Evolutionary conservation across 1,140 invertebrate species (phyloP), one percentile per base, ranked within the genome.

Genomic region (Parapsyche elsis): DNA sequence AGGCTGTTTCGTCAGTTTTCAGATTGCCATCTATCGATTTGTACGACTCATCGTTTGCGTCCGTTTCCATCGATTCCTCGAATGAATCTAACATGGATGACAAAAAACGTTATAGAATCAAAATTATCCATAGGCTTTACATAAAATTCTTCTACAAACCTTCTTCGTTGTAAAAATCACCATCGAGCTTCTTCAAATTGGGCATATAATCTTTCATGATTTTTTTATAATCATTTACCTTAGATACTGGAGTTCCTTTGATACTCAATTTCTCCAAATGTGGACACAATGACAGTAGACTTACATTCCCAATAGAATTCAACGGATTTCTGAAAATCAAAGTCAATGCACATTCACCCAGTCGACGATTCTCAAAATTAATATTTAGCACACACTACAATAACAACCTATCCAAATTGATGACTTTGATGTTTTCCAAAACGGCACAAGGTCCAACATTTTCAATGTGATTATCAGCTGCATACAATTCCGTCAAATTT

Each of bases 381-480:
- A 80, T 19, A 38, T 30, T 38, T 38, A 4, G 7, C 30, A 38
- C 30, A 38, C 30, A 38, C 30, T 38, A 38, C 53, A 79, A 26
- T 57, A 53, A 73, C 80, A 84, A 91, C 90, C 88, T 87, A 77
- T 88, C 85, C 9, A 92, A 84, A 85, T 91, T 89, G 1, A 92
- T 81, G 0, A 89, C 86, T 81, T 89, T 88, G 23, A 92, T 82
- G 70, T 90, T 88, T 61, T 89, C 85, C 2, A 92, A 83, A 19
- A 88, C 88, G 0, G 90, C 87, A 71, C 91, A 87, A 0, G 91
- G 90, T 61, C 91, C 89, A 10, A 92, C 84, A 49, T 92, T 89
- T 16, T 88, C 87, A 9, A 94, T 88, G 53, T 87, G 86, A 84
- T 94, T 94, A 44, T 91, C 89, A 30, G 90, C 87, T 0, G 92